A percentile compares a stretch with the other conserved stretches of the same genome.
Conservation (phyloP, 2,113 vertebrate genomes). For the Dolichotis patagonum region DNA sequence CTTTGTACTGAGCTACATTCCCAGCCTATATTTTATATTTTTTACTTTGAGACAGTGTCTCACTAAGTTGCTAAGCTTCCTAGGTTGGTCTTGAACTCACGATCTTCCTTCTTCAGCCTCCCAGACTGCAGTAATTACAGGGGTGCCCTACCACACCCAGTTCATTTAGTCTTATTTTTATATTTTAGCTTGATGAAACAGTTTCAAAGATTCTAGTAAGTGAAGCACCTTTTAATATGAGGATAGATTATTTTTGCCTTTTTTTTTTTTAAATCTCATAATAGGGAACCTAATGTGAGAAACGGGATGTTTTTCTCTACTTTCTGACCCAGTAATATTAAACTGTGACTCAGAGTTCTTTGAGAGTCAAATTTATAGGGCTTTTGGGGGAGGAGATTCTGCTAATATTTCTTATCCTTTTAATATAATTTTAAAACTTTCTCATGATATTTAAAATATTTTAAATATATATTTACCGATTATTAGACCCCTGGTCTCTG, state of each 20-base stretch:
- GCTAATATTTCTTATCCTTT: background rate
- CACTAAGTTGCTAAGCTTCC: background rate
- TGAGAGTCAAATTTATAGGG: background rate
- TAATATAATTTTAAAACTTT: background rate
- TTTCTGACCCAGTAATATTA: constrained; percentile 52
- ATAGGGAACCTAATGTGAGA: constrained; percentile 11
- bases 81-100: background rate
- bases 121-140: background rate
- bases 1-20: background rate
- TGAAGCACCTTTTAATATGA: background rate
- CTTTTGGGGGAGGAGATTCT: background rate
- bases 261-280: background rate
- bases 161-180: background rate
- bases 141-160: background rate
- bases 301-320: background rate
- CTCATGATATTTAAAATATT: constrained; percentile 16
- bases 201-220: constrained; percentile 2
- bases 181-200: background rate
- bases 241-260: background rate
- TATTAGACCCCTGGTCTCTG: background rate
- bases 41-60: background rate
- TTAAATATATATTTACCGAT: background rate
- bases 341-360: background rate
- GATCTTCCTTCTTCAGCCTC: background rate
- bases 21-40: background rate